phyloP scores from a whole-genome alignment of 2,797 vertebrate species.

The Pagetopsis macropterus region DNA sequence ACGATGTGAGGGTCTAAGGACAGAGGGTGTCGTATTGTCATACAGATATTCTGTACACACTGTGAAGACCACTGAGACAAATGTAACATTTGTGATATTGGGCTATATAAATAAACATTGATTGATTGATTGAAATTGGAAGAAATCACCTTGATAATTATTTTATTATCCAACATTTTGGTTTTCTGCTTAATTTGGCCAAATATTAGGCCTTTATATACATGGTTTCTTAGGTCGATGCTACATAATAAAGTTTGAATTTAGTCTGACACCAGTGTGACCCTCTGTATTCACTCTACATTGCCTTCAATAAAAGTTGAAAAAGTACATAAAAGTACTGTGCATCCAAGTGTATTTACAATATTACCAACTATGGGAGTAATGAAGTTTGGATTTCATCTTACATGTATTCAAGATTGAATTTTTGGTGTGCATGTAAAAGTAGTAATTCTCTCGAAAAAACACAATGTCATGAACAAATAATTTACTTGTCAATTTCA shows the following conservation, averaged over 20 bases:
- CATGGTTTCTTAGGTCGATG: background rate
- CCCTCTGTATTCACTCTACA: background rate
- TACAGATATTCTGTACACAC: too few species aligned
- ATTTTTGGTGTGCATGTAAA: constrained; percentile 19
- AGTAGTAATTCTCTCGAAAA: constrained; percentile 4
- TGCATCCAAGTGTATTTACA: background rate
- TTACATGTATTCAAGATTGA: background rate
- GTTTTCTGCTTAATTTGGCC: constrained; percentile 11
- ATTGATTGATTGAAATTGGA: too few species aligned
- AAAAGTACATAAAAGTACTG: background rate
- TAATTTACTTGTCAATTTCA: constrained; percentile 12
- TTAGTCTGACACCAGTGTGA: background rate
- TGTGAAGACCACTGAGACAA: too few species aligned
- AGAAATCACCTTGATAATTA: background rate
- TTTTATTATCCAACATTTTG: background rate
- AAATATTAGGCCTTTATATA: constrained; percentile 21
- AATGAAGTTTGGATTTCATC: background rate
- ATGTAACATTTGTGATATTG: too few species aligned
- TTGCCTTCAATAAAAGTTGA: background rate
- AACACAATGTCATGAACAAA: background rate
- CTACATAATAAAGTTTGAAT: background rate
- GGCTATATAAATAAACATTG: too few species aligned
- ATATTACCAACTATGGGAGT: background rate
- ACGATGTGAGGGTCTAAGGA: too few species aligned
- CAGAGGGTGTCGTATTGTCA: too few species aligned